These are phyloP conservation scores for Pseudolycoriella hygida DNA, from an alignment of 2,888 invertebrate species.

Conservation along the genomic window DNA sequence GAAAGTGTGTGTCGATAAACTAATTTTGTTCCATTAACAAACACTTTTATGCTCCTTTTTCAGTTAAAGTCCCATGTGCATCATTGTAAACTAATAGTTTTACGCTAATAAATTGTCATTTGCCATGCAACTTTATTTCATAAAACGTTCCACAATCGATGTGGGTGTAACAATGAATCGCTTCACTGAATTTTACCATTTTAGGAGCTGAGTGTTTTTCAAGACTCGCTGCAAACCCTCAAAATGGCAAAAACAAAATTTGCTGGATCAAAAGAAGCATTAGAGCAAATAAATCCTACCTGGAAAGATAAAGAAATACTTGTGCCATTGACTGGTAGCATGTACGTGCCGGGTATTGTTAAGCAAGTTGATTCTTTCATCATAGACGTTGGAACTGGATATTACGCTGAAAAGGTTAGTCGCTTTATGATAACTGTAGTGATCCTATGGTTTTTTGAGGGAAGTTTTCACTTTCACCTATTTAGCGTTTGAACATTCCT, in stretches of 20 bases:
- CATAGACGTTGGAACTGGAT: conserved; percentile 93
- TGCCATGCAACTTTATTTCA: too few species aligned
- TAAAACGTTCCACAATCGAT: not conserved
- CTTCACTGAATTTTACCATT: conserved; percentile 15
- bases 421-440: too few species aligned
- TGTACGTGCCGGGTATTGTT: conserved; percentile 89
- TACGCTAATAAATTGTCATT: not conserved
- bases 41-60: too few species aligned
- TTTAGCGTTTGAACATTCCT: too few species aligned
- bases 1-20: too few species aligned
- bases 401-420: conserved; percentile 79
- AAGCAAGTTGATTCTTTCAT: conserved; percentile 72
- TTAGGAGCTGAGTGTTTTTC: conserved; percentile 72
- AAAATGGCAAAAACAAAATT: conserved; percentile 85
- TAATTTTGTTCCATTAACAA: too few species aligned
- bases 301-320: conserved; percentile 69
- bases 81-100: not conserved
- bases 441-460: too few species aligned
- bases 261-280: conserved; percentile 67
- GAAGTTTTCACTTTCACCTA: too few species aligned
- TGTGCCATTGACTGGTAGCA: conserved; percentile 89
- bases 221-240: conserved; percentile 75
- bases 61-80: too few species aligned
- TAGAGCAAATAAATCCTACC: conserved; percentile 60
- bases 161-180: not conserved